Evolutionary conservation across 1,140 invertebrate species (phyloP), one percentile per base, ranked within the genome.

Genomic region (Lasioglossum albipes): DNA sequence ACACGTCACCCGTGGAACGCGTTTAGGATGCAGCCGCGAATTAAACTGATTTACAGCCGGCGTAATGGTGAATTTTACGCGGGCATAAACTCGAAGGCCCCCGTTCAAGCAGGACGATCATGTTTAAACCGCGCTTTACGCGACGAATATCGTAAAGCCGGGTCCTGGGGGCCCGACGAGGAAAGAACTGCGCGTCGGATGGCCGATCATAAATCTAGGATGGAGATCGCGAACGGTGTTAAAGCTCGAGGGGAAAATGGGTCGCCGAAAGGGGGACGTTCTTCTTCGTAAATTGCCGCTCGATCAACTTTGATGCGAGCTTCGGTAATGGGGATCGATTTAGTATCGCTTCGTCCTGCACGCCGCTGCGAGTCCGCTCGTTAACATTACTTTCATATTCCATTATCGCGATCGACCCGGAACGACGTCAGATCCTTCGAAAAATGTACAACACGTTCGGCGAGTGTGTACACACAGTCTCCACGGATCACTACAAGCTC

Each of bases 41-140:
- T 79, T 79, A 79, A 66, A 78, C 45, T 79, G 57, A 79, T 79
- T 72, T 73, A 79, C 36, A 49, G n/a, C 59, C 31, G 22, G 62
- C 16, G 22, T 79, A 74, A 79, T 36, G 20, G 49, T 12, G 20
- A 66, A 74, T 66, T 79, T 79, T 66, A 79, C 77, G 61, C 70
- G 45, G n/a, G 49, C 42, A 73, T 79, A 73, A 79, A 79, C 49
- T 12, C n/a, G 18, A 45, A 18, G 59, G 64, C 52, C 59, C 59
- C 36, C 61, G 20, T 59, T 71, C 4, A 41, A 59, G 41, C 69
- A 41, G 18, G 52, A 27, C 61, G 45, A 78, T 78, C 57, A n/a
- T 22, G 27, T 18, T 77, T 54, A 41, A 66, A 54, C 27, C 73
- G 13, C 31, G 73, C 20, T 75, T 75, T 75, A 75, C 62, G 73